These are phyloP conservation scores for Dermochelys coriacea DNA, from an alignment of 2,797 vertebrate genomes.

Conservation along the genomic window DNA sequence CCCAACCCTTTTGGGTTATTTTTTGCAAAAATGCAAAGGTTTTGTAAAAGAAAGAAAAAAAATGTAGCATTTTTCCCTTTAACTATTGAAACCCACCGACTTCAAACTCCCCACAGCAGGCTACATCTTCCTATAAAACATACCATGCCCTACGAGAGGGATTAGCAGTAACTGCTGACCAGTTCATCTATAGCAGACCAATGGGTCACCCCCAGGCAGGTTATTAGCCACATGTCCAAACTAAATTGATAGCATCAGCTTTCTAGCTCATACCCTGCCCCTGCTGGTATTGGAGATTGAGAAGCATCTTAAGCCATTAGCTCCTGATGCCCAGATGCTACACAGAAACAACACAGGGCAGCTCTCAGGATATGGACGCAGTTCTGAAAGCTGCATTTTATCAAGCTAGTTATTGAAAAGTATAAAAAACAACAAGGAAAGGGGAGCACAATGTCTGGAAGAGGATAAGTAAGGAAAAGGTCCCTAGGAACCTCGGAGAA, in stretches of 20 bases:
- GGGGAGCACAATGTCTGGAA: not conserved
- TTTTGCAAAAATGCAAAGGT: not conserved
- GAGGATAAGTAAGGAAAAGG: not conserved
- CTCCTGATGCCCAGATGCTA: not conserved
- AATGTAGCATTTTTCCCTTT: not conserved
- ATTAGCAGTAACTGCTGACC: accelerated
- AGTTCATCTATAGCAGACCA: not conserved
- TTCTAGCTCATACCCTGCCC: not conserved
- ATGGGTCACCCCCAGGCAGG: accelerated
- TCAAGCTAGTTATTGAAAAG: not conserved
- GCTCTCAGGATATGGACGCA: not conserved
- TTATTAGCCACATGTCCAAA: accelerated
- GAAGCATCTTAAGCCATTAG: not conserved
- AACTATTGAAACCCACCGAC: not conserved
- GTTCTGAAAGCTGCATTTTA: not conserved
- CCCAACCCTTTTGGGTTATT: not conserved
- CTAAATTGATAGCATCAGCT: accelerated
- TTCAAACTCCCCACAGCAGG: not conserved
- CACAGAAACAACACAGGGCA: not conserved
- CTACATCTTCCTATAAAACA: not conserved
- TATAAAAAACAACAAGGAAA: too few species aligned
- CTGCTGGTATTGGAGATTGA: accelerated
- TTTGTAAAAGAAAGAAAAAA: not conserved
- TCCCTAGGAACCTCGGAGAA: not conserved
- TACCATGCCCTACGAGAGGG: not conserved